Conservation (phyloP, 2,113 vertebrate genomes). For the Poeciliopsis retropinna region DNA sequence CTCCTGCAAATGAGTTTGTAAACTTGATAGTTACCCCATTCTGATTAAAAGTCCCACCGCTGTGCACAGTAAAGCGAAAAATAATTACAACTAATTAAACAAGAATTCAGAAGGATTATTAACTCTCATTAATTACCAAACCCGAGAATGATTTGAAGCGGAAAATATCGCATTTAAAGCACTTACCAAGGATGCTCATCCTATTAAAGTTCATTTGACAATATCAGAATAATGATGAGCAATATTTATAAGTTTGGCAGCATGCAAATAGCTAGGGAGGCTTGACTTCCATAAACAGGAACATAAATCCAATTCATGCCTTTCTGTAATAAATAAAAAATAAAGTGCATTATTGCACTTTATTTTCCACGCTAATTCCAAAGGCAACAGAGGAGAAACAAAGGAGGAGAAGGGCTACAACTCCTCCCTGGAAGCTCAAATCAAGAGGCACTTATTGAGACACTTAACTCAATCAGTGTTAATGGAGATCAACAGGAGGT, state of each 20-base stretch:
- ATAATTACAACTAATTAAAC: constrained; percentile 25
- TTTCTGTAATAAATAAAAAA: neutral
- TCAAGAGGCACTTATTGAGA: constrained; percentile 1
- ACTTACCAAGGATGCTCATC: neutral
- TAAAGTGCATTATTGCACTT: neutral
- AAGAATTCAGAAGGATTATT: neutral
- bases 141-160: neutral
- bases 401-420: neutral
- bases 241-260: neutral
- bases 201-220: neutral
- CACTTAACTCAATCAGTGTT: neutral
- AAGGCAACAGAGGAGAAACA: neutral
- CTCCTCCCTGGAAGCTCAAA: neutral
- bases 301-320: neutral
- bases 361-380: neutral
- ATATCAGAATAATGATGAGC: constrained; percentile 20
- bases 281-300: neutral
- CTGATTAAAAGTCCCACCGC: constrained; percentile 1
- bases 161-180: neutral
- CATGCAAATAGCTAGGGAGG: neutral
- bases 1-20: constrained; percentile 13
- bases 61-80: constrained; percentile 18
- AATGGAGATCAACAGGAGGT: constrained; percentile 12
- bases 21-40: constrained; percentile 15
- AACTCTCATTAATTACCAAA: constrained; percentile 12